Conservation (phyloP, 2,888 invertebrate genomes). For the Hololepta plana region DNA sequence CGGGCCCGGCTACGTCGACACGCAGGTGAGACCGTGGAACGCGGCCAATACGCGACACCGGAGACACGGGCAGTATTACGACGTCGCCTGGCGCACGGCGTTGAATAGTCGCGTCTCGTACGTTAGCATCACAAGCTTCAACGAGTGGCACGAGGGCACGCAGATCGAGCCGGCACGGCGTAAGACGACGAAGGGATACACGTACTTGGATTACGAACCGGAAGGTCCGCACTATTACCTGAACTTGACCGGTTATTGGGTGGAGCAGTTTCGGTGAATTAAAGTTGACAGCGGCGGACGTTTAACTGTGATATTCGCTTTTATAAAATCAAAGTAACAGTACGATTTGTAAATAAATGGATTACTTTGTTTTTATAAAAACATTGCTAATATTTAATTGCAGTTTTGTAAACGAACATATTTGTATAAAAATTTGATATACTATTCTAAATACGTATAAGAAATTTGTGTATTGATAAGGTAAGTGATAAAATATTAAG, state of each 20-base stretch:
- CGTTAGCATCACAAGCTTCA: slow-evolving; percentile 50
- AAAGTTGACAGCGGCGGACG: too few species aligned
- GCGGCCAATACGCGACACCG: slow-evolving; percentile 31
- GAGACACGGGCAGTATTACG: slow-evolving; percentile 42
- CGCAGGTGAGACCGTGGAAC: slow-evolving; percentile 42
- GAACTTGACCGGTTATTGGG: slow-evolving; percentile 41
- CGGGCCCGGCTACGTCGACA: slow-evolving; percentile 52
- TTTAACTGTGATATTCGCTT: too few species aligned
- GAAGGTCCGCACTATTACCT: slow-evolving; percentile 41
- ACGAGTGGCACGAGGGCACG: slow-evolving; percentile 60
- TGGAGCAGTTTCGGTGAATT: slow-evolving; percentile 29
- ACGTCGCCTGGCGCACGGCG: slow-evolving; percentile 41
- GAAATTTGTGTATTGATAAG: too few species aligned
- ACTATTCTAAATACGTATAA: too few species aligned
- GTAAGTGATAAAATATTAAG: too few species aligned
- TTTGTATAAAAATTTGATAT: too few species aligned
- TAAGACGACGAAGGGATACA: slow-evolving; percentile 23
- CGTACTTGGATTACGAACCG: slow-evolving; percentile 40
- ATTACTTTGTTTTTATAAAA: too few species aligned
- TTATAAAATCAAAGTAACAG: too few species aligned
- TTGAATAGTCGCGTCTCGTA: slow-evolving; percentile 34
- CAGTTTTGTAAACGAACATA: too few species aligned
- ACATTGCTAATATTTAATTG: too few species aligned
- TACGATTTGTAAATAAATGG: too few species aligned
- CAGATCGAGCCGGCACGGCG: slow-evolving; percentile 49